A percentile compares a stretch with the other conserved stretches of the same genome.
These are phyloP conservation scores for Epiblema foenella DNA, from an alignment of 2,888 invertebrate genomes.

Conservation along the genomic window DNA sequence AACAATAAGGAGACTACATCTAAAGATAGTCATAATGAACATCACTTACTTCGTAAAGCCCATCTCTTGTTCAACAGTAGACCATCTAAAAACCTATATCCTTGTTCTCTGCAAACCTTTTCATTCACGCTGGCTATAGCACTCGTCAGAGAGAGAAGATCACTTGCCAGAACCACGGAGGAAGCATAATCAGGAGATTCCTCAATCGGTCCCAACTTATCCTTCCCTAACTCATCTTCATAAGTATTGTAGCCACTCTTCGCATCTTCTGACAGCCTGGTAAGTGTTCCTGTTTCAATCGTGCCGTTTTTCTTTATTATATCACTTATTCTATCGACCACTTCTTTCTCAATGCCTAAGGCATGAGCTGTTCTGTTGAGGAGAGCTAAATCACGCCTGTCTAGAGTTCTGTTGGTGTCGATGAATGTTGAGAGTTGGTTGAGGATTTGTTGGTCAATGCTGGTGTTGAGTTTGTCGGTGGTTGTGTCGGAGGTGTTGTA, in stretches of 20 bases:
- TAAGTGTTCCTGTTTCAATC: slow-evolving; percentile 40
- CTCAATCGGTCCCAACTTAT: slow-evolving; percentile 63
- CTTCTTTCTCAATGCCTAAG: slow-evolving; percentile 63
- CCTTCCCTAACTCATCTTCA: slow-evolving; percentile 51
- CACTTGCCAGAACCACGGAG: slow-evolving; percentile 78
- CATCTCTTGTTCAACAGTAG: slow-evolving; percentile 80
- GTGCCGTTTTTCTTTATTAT: slow-evolving; percentile 55
- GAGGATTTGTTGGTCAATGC: slow-evolving; percentile 61
- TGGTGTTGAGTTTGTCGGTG: slow-evolving; percentile 55
- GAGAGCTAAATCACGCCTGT: slow-evolving; percentile 57
- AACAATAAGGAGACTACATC: no score
- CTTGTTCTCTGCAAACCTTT: slow-evolving; percentile 78
- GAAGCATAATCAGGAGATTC: slow-evolving; percentile 81
- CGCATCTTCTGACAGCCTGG: slow-evolving; percentile 34
- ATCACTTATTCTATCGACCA: slow-evolving; percentile 62
- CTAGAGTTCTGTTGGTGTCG: slow-evolving; percentile 62
- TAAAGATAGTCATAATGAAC: background rate
- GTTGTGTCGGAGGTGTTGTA: slow-evolving; percentile 44
- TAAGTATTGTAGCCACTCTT: slow-evolving; percentile 55
- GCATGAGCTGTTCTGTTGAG: slow-evolving; percentile 64
- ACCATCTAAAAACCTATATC: slow-evolving; percentile 76
- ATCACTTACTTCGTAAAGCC: slow-evolving; percentile 84
- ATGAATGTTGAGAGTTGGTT: slow-evolving; percentile 58
- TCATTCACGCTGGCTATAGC: slow-evolving; percentile 79
- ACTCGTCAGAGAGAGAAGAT: slow-evolving; percentile 77